phyloP scores from a whole-genome alignment of 2,888 invertebrate species.

The Meloe dianella region DNA sequence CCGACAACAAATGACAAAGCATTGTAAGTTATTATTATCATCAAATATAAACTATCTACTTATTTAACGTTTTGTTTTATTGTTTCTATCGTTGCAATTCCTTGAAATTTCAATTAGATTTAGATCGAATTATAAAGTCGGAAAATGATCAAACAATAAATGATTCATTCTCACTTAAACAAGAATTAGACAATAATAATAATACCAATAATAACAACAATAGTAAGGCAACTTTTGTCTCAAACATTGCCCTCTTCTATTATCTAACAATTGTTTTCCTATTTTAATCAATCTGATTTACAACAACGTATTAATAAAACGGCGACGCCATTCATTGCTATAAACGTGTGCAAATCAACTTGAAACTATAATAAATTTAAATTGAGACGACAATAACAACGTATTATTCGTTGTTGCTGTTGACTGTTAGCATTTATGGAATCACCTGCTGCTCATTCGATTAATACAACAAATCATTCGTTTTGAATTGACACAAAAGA shows the following conservation, averaged over 20 bases:
- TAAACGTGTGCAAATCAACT: conserved; percentile 15
- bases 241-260: not conserved
- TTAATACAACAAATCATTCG: not conserved
- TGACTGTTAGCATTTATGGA: not conserved
- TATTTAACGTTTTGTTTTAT: not conserved
- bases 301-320: not conserved
- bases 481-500: not conserved
- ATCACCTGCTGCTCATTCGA: not conserved
- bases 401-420: not conserved
- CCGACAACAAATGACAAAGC: not conserved
- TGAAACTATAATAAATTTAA: conserved; percentile 5
- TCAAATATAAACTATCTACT: not conserved
- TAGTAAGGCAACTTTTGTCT: not conserved
- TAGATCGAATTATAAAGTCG: not conserved
- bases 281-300: conserved; percentile 2
- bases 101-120: not conserved
- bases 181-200: not conserved
- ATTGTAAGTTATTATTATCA: not conserved
- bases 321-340: conserved; percentile 13
- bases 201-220: not conserved
- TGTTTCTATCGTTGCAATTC: not conserved
- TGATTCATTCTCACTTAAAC: not conserved
- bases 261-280: not conserved
- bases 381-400: not conserved
- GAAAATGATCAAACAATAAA: not conserved